Conservation (phyloP, 2,797 vertebrate species). For the Champsocephalus esox region DNA sequence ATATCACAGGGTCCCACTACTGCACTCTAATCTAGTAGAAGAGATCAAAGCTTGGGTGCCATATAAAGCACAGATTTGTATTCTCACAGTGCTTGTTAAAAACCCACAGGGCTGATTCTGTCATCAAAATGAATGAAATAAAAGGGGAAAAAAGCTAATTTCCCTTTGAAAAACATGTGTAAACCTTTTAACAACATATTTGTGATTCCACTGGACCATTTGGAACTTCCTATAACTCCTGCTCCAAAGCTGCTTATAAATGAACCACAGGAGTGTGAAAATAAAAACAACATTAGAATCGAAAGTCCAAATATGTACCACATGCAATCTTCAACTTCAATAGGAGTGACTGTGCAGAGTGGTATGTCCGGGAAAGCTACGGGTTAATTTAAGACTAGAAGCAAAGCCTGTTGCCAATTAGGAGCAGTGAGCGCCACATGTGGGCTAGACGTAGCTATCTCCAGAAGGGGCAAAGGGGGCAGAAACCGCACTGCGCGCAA, state of each 20-base stretch:
- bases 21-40: conserved; percentile 25
- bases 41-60: conserved; percentile 46
- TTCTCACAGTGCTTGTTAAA: conserved; percentile 46
- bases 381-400: conserved; percentile 89
- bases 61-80: conserved; percentile 30
- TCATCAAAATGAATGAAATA: conserved; percentile 17
- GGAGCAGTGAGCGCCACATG: conserved; percentile 86
- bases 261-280: conserved; percentile 13
- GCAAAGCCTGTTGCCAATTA: conserved; percentile 91
- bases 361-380: conserved; percentile 80
- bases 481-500: conserved; percentile 53
- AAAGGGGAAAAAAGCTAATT: neutral
- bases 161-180: neutral
- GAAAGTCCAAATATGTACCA: conserved; percentile 57
- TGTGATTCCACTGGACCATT: neutral
- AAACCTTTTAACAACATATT: neutral
- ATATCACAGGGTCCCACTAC: conserved; percentile 30
- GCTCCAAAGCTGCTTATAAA: neutral
- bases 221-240: neutral
- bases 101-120: conserved; percentile 28
- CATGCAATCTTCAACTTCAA: conserved; percentile 45
- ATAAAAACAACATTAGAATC: conserved; percentile 41
- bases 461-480: conserved; percentile 69
- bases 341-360: conserved; percentile 56
- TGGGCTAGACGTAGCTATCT: conserved; percentile 70